Base-by-base conservation (phyloP, 2,888 invertebrate species). In the Peribatodes rhomboidaria region DNA sequence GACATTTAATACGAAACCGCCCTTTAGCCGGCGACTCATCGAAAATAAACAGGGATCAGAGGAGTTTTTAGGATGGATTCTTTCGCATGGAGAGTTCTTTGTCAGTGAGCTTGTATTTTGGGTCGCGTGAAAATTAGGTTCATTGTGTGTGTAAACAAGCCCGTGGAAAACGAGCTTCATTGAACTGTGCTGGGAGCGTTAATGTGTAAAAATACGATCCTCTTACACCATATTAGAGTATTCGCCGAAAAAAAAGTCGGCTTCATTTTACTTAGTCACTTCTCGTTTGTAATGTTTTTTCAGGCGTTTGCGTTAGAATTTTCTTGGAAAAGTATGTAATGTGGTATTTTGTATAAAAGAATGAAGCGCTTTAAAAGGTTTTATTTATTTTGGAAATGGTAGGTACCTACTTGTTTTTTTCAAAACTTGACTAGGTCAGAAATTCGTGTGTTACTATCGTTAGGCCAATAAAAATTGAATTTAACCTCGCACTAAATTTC, bases 1-100 rank as follows among this genome's bases (percentile, higher is more conserved):
- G 20, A 10, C n/a, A 7, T 35, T 3, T 18, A 18, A 18, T 33
- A 18, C 35, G 41, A 31, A 42, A 7, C 13, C 41, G 16, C 3
- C 41, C 54, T 42, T 8, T 13, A 31, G 16, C 14, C 39, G 14
- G 16, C 22, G 20, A 58, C 54, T 74, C 78, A 73, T 73, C 77
- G 74, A 82, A 86, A 88, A 87, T 89, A 87, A 85, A 86, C 86
- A 83, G 77, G 74, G 82, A 82, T 83, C 81, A 79, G 54, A 75
- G 73, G 75, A 80, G 78, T 77, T 82, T 83, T 81, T 82, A 79
- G 72, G 68, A 73, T 74, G 73, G 79, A 84, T 83, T 83, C 69
- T 84, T 85, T 77, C 81, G 76, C 76, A 69, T 77, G 81, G 76
- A 72, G 74, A 75, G 81, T 75, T 76, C 78, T 76, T 71, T 74